These are phyloP conservation scores for Nyctibius grandis DNA, from an alignment of 2,797 vertebrate species.

Conservation along the genomic window DNA sequence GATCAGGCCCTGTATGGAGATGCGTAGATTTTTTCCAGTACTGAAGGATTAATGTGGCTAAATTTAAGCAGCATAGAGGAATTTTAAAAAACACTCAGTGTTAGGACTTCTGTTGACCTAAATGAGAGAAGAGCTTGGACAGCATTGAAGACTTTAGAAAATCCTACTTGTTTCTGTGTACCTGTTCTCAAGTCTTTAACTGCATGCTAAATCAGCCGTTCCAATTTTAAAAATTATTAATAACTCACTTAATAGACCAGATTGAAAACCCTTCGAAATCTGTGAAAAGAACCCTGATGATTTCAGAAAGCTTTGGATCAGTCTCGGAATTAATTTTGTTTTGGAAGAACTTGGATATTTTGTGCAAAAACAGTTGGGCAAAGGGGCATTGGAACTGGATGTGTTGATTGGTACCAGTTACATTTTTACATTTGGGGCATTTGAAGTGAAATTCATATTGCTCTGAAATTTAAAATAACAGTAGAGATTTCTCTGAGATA, in stretches of 20 bases:
- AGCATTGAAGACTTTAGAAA: not conserved
- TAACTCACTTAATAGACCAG: not conserved
- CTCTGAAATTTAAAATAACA: not conserved
- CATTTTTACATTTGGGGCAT: not conserved
- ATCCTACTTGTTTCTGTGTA: not conserved
- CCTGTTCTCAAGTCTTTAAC: not conserved
- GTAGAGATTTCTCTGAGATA: not conserved
- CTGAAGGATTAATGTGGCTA: not conserved
- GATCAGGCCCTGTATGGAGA: not conserved
- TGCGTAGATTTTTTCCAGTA: not conserved
- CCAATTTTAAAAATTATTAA: not conserved
- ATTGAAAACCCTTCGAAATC: not conserved
- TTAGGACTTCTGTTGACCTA: not conserved
- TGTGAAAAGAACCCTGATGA: not conserved
- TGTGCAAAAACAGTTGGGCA: not conserved
- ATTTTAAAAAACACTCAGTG: not conserved
- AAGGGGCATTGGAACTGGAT: not conserved
- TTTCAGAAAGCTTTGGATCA: not conserved
- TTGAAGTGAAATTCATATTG: not conserved
- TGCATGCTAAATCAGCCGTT: not conserved
- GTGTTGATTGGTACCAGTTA: not conserved
- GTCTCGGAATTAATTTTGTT: not conserved
- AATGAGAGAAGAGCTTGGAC: not conserved
- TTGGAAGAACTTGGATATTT: not conserved
- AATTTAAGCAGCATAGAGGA: not conserved